These are phyloP conservation scores for Pristionchus mayeri DNA, from an alignment of 2,888 invertebrate species.

Conservation along the genomic window DNA sequence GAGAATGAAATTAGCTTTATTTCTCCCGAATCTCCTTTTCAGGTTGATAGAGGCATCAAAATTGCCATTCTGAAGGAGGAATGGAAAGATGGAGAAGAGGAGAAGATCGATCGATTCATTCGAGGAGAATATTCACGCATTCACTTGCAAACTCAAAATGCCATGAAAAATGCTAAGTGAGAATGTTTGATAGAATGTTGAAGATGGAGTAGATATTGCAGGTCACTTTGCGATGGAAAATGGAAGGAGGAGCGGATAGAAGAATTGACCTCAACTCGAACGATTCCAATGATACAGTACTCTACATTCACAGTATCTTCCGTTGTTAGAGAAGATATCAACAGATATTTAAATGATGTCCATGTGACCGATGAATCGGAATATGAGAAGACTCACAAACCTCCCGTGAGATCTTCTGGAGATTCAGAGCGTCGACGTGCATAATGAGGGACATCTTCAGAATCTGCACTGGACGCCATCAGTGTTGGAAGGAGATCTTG, in stretches of 20 bases:
- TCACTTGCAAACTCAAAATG: not conserved
- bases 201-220: not conserved
- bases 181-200: not conserved
- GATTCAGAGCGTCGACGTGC: too few species aligned
- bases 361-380: not conserved
- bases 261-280: not conserved
- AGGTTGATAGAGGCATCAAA: constrained; percentile 22
- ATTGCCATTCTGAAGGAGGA: constrained; percentile 26
- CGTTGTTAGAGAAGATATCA: not conserved
- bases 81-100: constrained; percentile 32
- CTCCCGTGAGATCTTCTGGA: constrained; percentile 12
- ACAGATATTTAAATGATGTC: not conserved
- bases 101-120: constrained; percentile 7
- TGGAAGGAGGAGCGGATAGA: constrained; percentile 31
- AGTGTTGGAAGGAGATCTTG: constrained; percentile 66
- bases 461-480: constrained; percentile 65
- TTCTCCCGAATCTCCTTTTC: not conserved
- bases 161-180: not conserved
- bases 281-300: constrained; percentile 32
- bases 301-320: not conserved
- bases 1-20: not conserved
- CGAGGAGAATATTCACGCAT: constrained; percentile 39
- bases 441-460: constrained; percentile 42
- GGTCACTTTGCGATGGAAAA: not conserved
- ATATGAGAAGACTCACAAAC: not conserved